phyloP scores from a whole-genome alignment of 2,888 invertebrate genomes.

The Sussaba pulchella region DNA sequence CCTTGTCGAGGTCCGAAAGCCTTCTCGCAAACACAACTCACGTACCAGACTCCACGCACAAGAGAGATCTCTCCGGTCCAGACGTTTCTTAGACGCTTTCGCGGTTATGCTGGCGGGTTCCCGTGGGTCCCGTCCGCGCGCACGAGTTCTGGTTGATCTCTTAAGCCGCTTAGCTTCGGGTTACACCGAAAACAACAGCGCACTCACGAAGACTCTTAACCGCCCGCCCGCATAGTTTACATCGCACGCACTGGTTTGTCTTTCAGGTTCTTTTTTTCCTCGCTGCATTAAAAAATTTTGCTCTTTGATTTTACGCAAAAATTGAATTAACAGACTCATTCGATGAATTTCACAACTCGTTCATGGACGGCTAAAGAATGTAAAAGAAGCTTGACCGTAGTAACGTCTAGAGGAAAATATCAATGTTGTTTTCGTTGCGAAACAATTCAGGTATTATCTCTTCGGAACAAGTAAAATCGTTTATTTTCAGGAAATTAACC shows the following conservation, averaged over 20 bases:
- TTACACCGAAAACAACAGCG: constrained; percentile 84
- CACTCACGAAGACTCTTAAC: constrained; percentile 80
- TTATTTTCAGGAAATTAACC: no score
- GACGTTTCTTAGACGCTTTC: constrained; percentile 68
- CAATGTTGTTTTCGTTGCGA: no score
- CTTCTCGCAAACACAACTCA: constrained; percentile 23
- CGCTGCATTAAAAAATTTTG: constrained; percentile 41
- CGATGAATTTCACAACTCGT: no score
- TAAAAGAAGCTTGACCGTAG: no score
- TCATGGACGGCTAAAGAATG: no score
- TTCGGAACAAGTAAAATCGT: no score
- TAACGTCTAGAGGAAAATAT: no score
- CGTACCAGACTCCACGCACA: constrained; percentile 44
- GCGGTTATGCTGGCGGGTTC: constrained; percentile 34
- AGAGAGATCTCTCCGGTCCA: constrained; percentile 45
- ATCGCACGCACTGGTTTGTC: constrained; percentile 79
- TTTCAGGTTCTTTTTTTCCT: constrained; percentile 72
- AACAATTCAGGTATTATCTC: no score
- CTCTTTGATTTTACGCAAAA: no score
- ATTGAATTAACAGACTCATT: no score
- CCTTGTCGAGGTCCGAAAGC: constrained; percentile 19
- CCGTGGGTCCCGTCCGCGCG: constrained; percentile 23
- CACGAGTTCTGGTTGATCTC: constrained; percentile 81
- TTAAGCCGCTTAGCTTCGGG: constrained; percentile 84
- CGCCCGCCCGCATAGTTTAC: constrained; percentile 67